Evolutionary conservation across 2,888 invertebrate genomes (phyloP).

Genomic region (Harmothoe impar): DNA sequence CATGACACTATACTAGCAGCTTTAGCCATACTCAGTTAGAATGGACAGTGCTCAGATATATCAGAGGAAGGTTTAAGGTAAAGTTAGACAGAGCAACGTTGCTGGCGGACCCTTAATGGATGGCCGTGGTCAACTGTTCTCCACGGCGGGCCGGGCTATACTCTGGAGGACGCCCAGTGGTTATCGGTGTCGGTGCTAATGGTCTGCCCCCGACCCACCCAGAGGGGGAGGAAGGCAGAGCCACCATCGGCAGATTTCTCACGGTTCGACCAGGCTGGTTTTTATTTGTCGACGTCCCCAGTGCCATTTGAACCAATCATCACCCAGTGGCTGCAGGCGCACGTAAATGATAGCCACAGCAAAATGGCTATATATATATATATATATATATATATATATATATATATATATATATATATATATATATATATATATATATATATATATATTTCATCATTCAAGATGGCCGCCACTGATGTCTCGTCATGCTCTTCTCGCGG

Average conservation of each 20-base stretch:
- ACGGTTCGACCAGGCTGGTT: not conserved
- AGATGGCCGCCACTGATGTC: not conserved
- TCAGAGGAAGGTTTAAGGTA: too few relatives aligned
- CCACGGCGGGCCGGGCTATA: not conserved
- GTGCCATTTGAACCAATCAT: constrained; percentile 17
- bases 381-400: too few relatives aligned
- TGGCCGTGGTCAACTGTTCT: not conserved
- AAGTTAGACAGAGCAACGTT: too few relatives aligned
- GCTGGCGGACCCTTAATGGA: not conserved
- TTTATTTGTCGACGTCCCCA: not conserved
- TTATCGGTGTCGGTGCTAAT: constrained; percentile 25
- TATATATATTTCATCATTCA: not conserved
- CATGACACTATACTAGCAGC: too few relatives aligned
- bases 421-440: too few relatives aligned
- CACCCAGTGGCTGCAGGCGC: not conserved
- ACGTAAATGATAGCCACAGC: constrained; percentile 12
- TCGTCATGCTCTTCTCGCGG: not conserved
- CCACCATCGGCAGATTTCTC: not conserved
- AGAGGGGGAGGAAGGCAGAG: not conserved
- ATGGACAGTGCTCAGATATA: too few relatives aligned
- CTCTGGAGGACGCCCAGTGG: not conserved
- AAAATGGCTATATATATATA: not conserved
- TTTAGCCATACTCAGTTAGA: too few relatives aligned
- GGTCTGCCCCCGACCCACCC: not conserved
- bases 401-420: too few relatives aligned